Conservation (phyloP, 2,113 vertebrate species). For the Thalassoma bifasciatum region DNA sequence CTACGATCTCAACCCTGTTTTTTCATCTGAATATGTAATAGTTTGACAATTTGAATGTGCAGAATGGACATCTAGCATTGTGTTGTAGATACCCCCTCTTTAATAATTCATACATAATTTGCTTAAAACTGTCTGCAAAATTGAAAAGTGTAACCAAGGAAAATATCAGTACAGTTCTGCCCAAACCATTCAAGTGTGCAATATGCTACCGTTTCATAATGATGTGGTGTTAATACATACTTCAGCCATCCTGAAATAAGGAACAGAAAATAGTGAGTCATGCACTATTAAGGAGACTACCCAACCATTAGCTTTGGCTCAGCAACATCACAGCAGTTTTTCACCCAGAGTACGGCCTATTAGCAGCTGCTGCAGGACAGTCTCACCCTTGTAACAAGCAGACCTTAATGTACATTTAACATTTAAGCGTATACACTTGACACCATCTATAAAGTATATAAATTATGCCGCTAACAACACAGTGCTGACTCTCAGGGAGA, state of each 20-base stretch:
- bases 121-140: too few relatives aligned
- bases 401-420: slow-evolving; percentile 9
- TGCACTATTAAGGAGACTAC: slow-evolving; percentile 19
- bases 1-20: too few relatives aligned
- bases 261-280: slow-evolving; percentile 3
- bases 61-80: too few relatives aligned
- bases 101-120: too few relatives aligned
- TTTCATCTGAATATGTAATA: too few relatives aligned
- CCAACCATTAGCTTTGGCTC: slow-evolving; percentile 28
- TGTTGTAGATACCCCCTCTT: too few relatives aligned
- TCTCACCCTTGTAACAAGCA: slow-evolving; percentile 5
- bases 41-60: too few relatives aligned
- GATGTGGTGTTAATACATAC: background rate
- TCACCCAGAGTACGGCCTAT: slow-evolving; percentile 1
- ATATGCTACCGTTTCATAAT: background rate
- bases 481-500: background rate
- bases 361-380: slow-evolving; percentile 24
- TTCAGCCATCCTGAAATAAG: background rate
- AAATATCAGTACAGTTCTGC: background rate
- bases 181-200: too few relatives aligned
- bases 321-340: slow-evolving; percentile 25
- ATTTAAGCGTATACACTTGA: background rate
- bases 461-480: background rate
- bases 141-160: too few relatives aligned
- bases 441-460: background rate